Percentiles rank a stretch among this genome's conserved stretches.
Conservation (phyloP, 2,797 vertebrate genomes). For the Cottoperca gobio region DNA sequence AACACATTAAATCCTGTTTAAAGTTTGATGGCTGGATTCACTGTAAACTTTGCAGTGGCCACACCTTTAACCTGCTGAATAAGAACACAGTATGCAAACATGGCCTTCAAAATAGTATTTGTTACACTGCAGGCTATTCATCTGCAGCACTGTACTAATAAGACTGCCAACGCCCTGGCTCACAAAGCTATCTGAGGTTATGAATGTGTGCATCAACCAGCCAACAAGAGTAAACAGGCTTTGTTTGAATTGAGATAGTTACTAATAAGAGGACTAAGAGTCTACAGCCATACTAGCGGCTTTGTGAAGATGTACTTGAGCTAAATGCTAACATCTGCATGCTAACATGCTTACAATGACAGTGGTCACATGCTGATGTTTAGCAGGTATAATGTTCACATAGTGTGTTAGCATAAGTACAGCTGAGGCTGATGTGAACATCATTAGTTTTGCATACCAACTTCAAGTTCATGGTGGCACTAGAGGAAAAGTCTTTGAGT, state of each 20-base stretch:
- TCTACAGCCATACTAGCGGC: background rate
- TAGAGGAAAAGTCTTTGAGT: background rate
- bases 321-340: background rate
- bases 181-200: slow-evolving; percentile 23
- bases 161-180: slow-evolving; percentile 12
- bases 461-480: background rate
- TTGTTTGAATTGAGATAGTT: slow-evolving; percentile 14
- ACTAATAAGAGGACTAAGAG: background rate
- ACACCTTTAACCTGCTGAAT: background rate
- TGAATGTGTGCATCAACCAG: background rate
- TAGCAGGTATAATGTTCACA: background rate
- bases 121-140: slow-evolving; percentile 12
- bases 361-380: background rate
- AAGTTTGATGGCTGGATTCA: slow-evolving; percentile 35
- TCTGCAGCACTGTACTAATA: slow-evolving; percentile 40
- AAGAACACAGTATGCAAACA: slow-evolving; percentile 46
- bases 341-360: background rate
- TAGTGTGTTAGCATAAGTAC: background rate
- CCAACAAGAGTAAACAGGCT: slow-evolving; percentile 2
- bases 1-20: slow-evolving; percentile 11
- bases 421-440: background rate
- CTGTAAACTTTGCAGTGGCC: slow-evolving; percentile 12
- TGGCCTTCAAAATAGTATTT: slow-evolving; percentile 14
- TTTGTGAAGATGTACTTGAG: background rate
- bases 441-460: background rate